phyloP scores from a whole-genome alignment of 2,797 vertebrate genomes.

The Enteromius anoplus region DNA sequence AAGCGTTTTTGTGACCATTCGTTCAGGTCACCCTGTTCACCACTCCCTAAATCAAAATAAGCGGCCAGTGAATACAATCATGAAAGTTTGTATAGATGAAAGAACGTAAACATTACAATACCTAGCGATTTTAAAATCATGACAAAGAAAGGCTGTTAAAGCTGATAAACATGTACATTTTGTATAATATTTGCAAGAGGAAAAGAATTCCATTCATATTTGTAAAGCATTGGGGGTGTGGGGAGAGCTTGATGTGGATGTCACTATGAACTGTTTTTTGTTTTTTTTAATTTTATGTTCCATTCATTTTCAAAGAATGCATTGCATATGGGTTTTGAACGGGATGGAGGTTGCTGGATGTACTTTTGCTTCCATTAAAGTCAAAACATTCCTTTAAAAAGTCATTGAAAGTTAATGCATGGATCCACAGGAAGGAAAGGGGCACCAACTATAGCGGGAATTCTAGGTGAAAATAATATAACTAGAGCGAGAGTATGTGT shows the following conservation, averaged over 20 bases:
- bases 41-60: no score
- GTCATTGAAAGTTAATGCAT: background rate
- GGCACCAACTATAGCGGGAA: background rate
- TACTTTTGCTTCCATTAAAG: background rate
- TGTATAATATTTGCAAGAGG: no score
- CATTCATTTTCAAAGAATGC: background rate
- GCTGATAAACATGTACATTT: background rate
- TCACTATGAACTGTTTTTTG: background rate
- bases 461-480: conserved; percentile 15
- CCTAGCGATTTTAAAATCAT: no score
- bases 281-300: background rate
- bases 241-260: background rate
- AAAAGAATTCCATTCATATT: no score
- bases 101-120: no score
- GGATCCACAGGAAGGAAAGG: conserved; percentile 14
- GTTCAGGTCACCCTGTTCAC: no score
- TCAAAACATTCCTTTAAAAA: background rate
- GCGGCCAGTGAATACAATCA: no score
- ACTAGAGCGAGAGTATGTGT: conserved; percentile 32
- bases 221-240: no score
- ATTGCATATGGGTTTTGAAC: background rate
- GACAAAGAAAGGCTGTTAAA: background rate
- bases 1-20: no score
- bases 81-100: no score
- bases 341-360: background rate